These are phyloP conservation scores for Paratrypauchen microcephalus DNA, from an alignment of 2,797 vertebrate genomes.

Conservation along the genomic window DNA sequence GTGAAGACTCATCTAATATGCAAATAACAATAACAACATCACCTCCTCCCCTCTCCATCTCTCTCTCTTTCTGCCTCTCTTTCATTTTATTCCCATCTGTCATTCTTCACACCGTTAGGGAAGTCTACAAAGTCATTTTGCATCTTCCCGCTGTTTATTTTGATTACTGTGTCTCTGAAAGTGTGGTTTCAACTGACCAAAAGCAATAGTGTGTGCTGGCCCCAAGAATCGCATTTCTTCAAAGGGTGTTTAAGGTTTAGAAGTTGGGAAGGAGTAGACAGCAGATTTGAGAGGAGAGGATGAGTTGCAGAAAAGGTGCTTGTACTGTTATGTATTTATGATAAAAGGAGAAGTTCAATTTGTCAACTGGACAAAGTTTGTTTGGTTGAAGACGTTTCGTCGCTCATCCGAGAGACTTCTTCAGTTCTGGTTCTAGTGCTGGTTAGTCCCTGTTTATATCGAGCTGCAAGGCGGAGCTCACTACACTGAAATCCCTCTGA, in stretches of 20 bases:
- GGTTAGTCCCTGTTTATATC: no score
- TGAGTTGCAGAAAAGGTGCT: neutral
- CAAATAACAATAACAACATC: slow-evolving; percentile 31
- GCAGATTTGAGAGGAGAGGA: neutral
- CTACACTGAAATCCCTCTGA: no score
- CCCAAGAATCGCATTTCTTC: neutral
- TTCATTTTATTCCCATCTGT: slow-evolving; percentile 20
- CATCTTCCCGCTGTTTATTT: slow-evolving; percentile 25
- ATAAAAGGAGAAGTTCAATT: no score
- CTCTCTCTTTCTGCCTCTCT: slow-evolving; percentile 20
- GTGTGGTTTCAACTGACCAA: neutral
- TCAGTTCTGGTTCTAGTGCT: no score
- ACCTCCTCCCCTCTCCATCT: no score
- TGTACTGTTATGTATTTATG: neutral
- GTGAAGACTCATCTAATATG: slow-evolving; percentile 33
- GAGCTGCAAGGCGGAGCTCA: no score
- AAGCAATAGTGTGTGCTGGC: neutral
- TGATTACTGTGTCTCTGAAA: slow-evolving; percentile 18
- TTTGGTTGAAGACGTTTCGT: no score
- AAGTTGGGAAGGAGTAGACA: neutral
- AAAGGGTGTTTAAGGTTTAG: slow-evolving; percentile 7
- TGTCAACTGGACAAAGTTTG: no score
- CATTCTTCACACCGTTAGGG: slow-evolving; percentile 36
- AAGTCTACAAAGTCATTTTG: slow-evolving; percentile 21
- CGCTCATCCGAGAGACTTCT: no score